These are phyloP conservation scores for Xanthorhoe designata DNA, from an alignment of 2,888 invertebrate genomes.

Conservation along the genomic window DNA sequence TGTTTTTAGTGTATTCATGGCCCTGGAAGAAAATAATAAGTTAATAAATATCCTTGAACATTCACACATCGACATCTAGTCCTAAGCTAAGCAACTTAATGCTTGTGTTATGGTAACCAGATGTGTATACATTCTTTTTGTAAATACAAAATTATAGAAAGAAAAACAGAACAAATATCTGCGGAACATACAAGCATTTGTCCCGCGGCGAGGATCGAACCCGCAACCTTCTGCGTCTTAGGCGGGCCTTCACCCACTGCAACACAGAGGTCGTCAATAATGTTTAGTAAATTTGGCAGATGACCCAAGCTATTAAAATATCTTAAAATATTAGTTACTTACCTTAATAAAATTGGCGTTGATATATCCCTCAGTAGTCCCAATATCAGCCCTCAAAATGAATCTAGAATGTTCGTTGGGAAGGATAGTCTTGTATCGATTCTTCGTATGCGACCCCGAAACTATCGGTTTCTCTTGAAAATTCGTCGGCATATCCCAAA, in stretches of 20 bases:
- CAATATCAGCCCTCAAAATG: constrained; percentile 83
- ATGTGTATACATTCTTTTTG: too few species aligned
- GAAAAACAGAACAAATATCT: too few species aligned
- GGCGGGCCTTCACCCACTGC: too few species aligned
- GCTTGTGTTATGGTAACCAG: too few species aligned
- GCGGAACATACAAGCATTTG: too few species aligned
- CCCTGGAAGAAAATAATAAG: constrained; percentile 86
- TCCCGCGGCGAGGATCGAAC: too few species aligned
- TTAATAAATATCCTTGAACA: constrained; percentile 5
- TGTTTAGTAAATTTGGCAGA: too few species aligned
- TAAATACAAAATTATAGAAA: too few species aligned
- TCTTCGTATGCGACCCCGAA: constrained; percentile 95
- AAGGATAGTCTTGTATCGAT: constrained; percentile 95
- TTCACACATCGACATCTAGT: too few species aligned
- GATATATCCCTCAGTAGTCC: constrained; percentile 91
- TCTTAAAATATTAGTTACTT: constrained; percentile 73
- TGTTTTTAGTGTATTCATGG: constrained; percentile 93
- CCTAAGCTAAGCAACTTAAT: too few species aligned
- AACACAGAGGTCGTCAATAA: too few species aligned
- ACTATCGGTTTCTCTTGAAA: constrained; percentile 96
- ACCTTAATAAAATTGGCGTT: constrained; percentile 98
- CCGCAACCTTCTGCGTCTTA: too few species aligned
- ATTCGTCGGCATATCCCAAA: constrained; percentile 97
- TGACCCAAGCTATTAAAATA: not conserved
- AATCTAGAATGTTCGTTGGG: constrained; percentile 96